phyloP scores from a whole-genome alignment of 2,888 invertebrate genomes.

The Leucozona laternaria region DNA sequence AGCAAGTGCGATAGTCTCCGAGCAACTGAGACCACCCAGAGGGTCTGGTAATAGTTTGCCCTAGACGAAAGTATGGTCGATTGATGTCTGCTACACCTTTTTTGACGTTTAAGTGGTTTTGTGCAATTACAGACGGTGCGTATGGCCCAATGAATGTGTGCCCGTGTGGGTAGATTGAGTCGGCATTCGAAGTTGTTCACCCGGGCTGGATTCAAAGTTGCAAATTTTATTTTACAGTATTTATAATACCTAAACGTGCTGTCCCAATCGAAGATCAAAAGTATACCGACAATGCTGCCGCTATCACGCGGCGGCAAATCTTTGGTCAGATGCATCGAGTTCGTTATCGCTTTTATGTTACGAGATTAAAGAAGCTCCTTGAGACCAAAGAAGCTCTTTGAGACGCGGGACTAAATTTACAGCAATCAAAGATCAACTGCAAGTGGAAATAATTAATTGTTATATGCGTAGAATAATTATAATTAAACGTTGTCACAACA shows the following conservation, averaged over 20 bases:
- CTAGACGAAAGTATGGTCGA: slow-evolving; percentile 36
- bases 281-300: background rate
- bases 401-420: background rate
- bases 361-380: slow-evolving; percentile 48
- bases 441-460: slow-evolving; percentile 65
- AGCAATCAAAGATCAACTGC: slow-evolving; percentile 8
- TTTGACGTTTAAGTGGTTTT: slow-evolving; percentile 36
- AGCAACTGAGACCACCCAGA: slow-evolving; percentile 60
- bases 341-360: slow-evolving; percentile 39
- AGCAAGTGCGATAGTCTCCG: slow-evolving; percentile 60
- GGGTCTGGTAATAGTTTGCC: slow-evolving; percentile 36
- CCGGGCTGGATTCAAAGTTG: slow-evolving; percentile 21
- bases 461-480: slow-evolving; percentile 34
- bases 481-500: slow-evolving; percentile 65
- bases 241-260: slow-evolving; percentile 61
- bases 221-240: slow-evolving; percentile 32
- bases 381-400: slow-evolving; percentile 31
- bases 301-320: slow-evolving; percentile 43
- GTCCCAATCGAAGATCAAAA: slow-evolving; percentile 47
- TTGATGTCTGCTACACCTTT: slow-evolving; percentile 33
- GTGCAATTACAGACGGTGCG: slow-evolving; percentile 45
- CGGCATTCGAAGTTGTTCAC: slow-evolving; percentile 20
- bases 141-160: slow-evolving; percentile 42
- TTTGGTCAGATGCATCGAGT: slow-evolving; percentile 41
- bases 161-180: slow-evolving; percentile 11